These are phyloP conservation scores for Podotricha telesiphe DNA, from an alignment of 2,888 invertebrate genomes.

Conservation along the genomic window DNA sequence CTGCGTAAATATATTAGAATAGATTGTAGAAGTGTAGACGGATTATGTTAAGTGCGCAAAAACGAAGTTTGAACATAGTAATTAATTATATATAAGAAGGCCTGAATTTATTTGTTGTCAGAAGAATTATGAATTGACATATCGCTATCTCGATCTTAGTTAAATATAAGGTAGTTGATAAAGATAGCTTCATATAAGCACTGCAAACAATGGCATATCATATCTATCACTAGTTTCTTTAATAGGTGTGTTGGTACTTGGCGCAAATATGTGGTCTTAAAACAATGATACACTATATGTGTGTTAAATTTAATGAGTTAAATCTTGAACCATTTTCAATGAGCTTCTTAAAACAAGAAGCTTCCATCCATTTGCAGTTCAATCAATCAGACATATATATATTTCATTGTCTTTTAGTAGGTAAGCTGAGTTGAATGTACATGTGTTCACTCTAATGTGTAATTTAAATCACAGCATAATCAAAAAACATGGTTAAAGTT, in stretches of 20 bases:
- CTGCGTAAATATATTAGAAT: too few relatives aligned
- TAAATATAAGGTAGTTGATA: constrained; percentile 6
- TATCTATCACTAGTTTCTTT: not conserved
- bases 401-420: not conserved
- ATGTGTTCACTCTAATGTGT: not conserved
- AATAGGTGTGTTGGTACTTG: not conserved
- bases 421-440: not conserved
- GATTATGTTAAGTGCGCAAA: not conserved
- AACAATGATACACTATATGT: not conserved
- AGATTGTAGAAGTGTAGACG: too few relatives aligned
- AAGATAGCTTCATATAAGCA: not conserved
- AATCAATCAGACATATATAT: not conserved
- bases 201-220: not conserved
- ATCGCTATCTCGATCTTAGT: constrained; percentile 3
- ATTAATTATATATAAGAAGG: too few relatives aligned
- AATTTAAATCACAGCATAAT: not conserved
- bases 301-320: not conserved
- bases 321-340: not conserved
- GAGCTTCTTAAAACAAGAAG: not conserved
- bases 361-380: too few relatives aligned
- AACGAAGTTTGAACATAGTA: not conserved
- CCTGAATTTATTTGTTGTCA: not conserved
- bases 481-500: too few relatives aligned
- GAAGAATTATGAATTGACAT: not conserved
- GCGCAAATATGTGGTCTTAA: not conserved